Conservation (phyloP, 2,888 invertebrate species). For the Eristalinus aeneus region DNA sequence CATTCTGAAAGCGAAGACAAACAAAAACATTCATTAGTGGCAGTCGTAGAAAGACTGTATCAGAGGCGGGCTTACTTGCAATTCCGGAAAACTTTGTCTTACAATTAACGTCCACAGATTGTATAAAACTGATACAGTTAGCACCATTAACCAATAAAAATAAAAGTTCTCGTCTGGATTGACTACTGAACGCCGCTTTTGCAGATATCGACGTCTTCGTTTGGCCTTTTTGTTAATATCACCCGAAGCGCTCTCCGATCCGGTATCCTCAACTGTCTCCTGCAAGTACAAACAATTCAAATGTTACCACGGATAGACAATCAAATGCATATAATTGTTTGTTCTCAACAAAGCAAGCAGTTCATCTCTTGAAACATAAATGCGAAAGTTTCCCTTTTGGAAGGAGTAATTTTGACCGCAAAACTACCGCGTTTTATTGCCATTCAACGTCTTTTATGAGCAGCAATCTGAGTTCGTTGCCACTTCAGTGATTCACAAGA, state of each 20-base stretch:
- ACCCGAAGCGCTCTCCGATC: constrained; percentile 85
- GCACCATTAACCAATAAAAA: constrained; percentile 96
- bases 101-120: constrained; percentile 98
- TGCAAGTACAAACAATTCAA: constrained; percentile 47
- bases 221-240: constrained; percentile 83
- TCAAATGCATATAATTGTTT: too few relatives aligned
- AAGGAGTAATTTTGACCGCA: not conserved
- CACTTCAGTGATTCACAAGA: not conserved
- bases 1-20: constrained; percentile 81
- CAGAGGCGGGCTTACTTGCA: constrained; percentile 83
- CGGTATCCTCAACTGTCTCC: constrained; percentile 86
- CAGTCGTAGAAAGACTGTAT: not conserved
- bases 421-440: not conserved
- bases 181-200: constrained; percentile 90
- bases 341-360: not conserved
- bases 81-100: constrained; percentile 95
- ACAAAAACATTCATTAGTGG: not conserved
- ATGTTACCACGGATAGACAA: too few relatives aligned
- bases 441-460: not conserved
- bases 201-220: constrained; percentile 85
- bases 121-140: constrained; percentile 94
- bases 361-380: not conserved
- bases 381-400: not conserved
- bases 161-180: constrained; percentile 98
- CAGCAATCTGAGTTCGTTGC: not conserved